These are phyloP conservation scores for Pomatostomus ruficeps DNA, from an alignment of 2,113 vertebrate genomes.

Conservation along the genomic window DNA sequence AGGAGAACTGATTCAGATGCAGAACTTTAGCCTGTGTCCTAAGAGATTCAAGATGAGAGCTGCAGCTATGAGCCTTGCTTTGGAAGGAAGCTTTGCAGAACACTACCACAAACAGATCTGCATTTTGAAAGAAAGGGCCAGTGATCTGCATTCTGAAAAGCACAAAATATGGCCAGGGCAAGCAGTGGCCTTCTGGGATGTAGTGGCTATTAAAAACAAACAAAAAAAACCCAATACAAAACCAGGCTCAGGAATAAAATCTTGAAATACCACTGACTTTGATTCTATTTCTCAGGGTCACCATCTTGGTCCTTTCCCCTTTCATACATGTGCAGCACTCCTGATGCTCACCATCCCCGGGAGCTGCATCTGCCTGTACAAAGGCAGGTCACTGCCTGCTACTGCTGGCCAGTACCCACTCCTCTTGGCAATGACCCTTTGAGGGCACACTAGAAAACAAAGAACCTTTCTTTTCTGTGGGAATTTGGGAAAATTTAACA, in stretches of 20 bases:
- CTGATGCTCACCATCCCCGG: not conserved
- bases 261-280: not conserved
- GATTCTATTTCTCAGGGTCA: not conserved
- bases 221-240: not conserved
- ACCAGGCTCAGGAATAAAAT: not conserved
- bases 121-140: not conserved
- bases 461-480: not conserved
- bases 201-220: not conserved
- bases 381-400: not conserved
- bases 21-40: not conserved
- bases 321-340: not conserved
- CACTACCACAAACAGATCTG: not conserved
- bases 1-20: not conserved
- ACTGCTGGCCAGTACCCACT: not conserved
- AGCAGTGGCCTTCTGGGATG: not conserved
- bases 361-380: not conserved
- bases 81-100: not conserved
- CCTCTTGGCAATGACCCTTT: not conserved
- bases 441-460: not conserved
- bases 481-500: not conserved
- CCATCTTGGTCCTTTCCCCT: not conserved
- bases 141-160: not conserved
- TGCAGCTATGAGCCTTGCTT: not conserved
- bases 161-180: not conserved
- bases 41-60: not conserved